A percentile compares a stretch with the other conserved stretches of the same genome.
These are phyloP conservation scores for Triplophysa bombifrons DNA, from an alignment of 2,797 vertebrate species.

Conservation along the genomic window DNA sequence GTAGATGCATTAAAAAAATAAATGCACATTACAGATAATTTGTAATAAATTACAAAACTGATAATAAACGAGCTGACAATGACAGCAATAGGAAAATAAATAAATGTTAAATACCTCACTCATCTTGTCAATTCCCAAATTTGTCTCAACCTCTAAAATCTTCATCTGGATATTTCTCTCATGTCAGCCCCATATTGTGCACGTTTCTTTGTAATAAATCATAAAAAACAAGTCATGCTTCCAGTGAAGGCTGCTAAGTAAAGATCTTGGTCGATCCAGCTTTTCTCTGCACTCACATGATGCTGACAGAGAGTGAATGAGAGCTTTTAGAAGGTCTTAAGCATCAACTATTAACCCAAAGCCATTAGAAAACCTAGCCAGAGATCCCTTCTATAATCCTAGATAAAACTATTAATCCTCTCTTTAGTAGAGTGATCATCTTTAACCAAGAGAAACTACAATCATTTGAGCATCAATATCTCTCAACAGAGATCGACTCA, in stretches of 20 bases:
- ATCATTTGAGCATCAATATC: conserved; percentile 44
- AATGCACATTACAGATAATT: background rate
- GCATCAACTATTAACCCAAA: conserved; percentile 67
- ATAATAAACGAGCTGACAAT: background rate
- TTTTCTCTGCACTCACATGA: conserved; percentile 52
- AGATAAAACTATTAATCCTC: conserved; percentile 79
- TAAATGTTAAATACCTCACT: conserved; percentile 15
- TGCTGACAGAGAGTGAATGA: conserved; percentile 50
- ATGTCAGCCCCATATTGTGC: background rate
- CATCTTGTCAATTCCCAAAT: background rate
- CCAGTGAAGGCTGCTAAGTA: background rate
- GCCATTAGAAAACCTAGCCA: conserved; percentile 66
- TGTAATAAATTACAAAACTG: background rate
- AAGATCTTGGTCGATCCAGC: background rate
- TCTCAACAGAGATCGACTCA: background rate
- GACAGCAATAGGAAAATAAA: background rate
- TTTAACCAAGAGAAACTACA: conserved; percentile 54
- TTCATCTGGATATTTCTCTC: conserved; percentile 1
- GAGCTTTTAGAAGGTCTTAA: conserved; percentile 73
- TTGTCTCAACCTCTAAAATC: background rate
- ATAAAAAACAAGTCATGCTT: background rate
- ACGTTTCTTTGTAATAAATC: background rate
- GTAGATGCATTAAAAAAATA: background rate
- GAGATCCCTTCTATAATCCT: conserved; percentile 70
- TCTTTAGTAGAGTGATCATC: conserved; percentile 66